Conservation (phyloP, 2,888 invertebrate species). For the Zeuzera pyrina region DNA sequence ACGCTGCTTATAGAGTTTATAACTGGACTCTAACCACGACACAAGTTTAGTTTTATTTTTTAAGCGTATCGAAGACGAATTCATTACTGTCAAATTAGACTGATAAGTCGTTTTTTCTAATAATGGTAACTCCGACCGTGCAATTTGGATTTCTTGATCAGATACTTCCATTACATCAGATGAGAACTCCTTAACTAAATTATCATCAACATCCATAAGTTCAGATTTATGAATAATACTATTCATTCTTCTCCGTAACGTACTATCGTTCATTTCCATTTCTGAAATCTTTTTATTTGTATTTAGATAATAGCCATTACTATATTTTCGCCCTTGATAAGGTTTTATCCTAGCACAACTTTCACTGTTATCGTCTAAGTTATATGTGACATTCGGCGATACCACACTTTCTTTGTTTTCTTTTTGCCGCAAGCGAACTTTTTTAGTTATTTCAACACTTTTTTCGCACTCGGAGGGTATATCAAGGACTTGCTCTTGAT, state of each 20-base stretch:
- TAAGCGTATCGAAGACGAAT: too few relatives aligned
- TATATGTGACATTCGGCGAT: too few relatives aligned
- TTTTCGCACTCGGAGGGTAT: not conserved
- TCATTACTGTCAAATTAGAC: too few relatives aligned
- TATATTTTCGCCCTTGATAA: conserved; percentile 39
- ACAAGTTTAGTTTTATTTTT: conserved; percentile 32
- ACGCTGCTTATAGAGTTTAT: conserved; percentile 42
- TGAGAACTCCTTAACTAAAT: too few relatives aligned
- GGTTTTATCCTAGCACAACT: conserved; percentile 33
- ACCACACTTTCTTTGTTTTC: too few relatives aligned
- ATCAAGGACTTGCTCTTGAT: not conserved
- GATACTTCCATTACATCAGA: too few relatives aligned
- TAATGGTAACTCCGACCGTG: too few relatives aligned
- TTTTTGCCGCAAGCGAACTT: too few relatives aligned
- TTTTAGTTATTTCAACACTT: not conserved
- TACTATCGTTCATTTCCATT: conserved; percentile 47
- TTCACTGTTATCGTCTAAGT: conserved; percentile 1
- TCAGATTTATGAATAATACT: conserved; percentile 6
- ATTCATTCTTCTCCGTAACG: conserved; percentile 33
- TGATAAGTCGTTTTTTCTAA: too few relatives aligned
- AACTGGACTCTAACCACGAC: conserved; percentile 47
- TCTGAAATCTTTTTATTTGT: conserved; percentile 41
- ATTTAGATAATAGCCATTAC: conserved; percentile 31
- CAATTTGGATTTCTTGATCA: too few relatives aligned
- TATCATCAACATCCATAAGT: not conserved